These are phyloP conservation scores for Panurus biarmicus DNA, from an alignment of 2,113 vertebrate species.

Conservation along the genomic window DNA sequence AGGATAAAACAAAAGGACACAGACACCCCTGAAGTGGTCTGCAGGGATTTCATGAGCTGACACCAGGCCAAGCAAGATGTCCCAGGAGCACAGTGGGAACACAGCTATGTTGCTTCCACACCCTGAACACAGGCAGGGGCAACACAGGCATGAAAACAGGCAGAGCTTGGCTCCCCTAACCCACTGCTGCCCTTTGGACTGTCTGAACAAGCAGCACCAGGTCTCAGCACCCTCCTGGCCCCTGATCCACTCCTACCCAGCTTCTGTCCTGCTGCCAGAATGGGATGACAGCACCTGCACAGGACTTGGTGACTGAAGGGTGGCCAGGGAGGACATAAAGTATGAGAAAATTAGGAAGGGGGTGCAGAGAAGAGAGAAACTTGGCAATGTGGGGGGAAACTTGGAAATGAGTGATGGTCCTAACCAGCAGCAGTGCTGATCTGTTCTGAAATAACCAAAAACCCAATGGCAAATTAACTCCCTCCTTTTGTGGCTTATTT, in stretches of 20 bases:
- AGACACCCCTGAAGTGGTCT: not conserved
- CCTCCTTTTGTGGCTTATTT: not conserved
- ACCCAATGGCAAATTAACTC: not conserved
- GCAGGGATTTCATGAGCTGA: not conserved
- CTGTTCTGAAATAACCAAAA: not conserved
- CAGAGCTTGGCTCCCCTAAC: not conserved
- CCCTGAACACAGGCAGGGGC: not conserved
- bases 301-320: not conserved
- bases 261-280: not conserved
- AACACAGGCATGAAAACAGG: not conserved
- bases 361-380: not conserved
- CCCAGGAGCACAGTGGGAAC: not conserved
- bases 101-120: not conserved
- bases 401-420: not conserved
- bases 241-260: not conserved
- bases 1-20: not conserved
- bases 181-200: not conserved
- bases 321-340: not conserved
- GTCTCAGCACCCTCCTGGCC: not conserved
- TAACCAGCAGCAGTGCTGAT: not conserved
- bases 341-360: not conserved
- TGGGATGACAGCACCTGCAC: not conserved
- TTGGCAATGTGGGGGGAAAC: not conserved
- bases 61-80: not conserved
- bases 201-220: not conserved